These are phyloP conservation scores for Cephalotes varians DNA, from an alignment of 2,888 invertebrate genomes.

Conservation along the genomic window DNA sequence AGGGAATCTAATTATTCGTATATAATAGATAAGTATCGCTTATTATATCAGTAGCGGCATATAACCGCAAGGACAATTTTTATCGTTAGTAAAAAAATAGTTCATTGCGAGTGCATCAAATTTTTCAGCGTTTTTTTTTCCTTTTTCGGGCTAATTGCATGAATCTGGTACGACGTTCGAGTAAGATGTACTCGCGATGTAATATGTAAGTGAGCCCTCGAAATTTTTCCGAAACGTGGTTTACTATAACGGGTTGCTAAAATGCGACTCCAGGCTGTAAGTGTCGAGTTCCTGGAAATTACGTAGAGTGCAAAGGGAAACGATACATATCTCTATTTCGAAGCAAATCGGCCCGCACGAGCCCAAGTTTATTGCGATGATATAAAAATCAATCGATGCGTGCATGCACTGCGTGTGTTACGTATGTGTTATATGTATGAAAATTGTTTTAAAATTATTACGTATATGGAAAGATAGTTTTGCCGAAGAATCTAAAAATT, in stretches of 20 bases:
- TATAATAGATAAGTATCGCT: slow-evolving; percentile 18
- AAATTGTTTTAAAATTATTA: neutral
- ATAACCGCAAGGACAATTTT: slow-evolving; percentile 61
- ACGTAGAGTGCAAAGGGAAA: neutral
- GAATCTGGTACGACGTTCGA: slow-evolving; percentile 46
- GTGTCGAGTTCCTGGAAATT: slow-evolving; percentile 12
- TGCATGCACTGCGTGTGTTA: slow-evolving; percentile 19
- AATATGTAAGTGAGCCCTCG: slow-evolving; percentile 13
- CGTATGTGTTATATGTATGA: neutral
- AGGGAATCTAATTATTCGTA: slow-evolving; percentile 6
- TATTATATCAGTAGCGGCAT: slow-evolving; percentile 30
- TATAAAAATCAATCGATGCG: slow-evolving; percentile 51
- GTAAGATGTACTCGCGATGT: slow-evolving; percentile 18
- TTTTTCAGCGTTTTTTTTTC: slow-evolving; percentile 55
- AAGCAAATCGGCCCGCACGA: slow-evolving; percentile 28
- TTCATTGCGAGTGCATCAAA: slow-evolving; percentile 69
- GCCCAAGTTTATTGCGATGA: slow-evolving; percentile 48
- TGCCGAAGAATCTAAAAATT: no score
- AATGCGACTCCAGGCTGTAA: slow-evolving; percentile 16
- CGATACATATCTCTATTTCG: neutral
- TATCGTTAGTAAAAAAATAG: slow-evolving; percentile 73
- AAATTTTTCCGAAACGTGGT: slow-evolving; percentile 35
- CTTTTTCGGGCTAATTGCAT: slow-evolving; percentile 34
- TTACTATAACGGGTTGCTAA: slow-evolving; percentile 13
- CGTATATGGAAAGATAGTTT: neutral